Conservation (phyloP, 2,888 invertebrate species). For the Octodonta nipae region DNA sequence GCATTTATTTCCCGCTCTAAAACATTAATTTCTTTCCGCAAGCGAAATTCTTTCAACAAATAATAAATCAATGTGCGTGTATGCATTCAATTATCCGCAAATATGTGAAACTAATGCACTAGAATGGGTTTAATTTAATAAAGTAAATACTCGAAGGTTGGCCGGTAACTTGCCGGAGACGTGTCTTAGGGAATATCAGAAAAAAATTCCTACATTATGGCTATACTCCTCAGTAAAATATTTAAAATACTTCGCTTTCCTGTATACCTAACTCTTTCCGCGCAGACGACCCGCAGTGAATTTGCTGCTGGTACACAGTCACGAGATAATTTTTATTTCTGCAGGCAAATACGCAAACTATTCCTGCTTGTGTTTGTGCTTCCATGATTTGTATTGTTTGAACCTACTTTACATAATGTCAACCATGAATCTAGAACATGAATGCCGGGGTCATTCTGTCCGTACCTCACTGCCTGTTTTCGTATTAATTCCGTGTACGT, state of each 20-base stretch:
- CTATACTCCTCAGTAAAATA: conserved; percentile 13
- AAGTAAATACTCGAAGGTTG: too few species aligned
- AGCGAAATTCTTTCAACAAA: too few species aligned
- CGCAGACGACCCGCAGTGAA: conserved; percentile 20
- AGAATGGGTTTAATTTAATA: too few species aligned
- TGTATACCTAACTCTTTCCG: conserved; percentile 21
- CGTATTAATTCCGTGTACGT: conserved; percentile 7
- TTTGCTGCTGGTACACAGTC: conserved; percentile 21
- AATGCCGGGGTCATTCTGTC: conserved; percentile 9
- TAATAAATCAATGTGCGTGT: too few species aligned
- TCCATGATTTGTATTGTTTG: conserved; percentile 24
- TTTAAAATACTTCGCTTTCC: conserved; percentile 22
- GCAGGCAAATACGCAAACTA: conserved; percentile 23
- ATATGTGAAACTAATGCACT: too few species aligned
- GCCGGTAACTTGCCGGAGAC: too few species aligned
- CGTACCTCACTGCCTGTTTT: conserved; percentile 3
- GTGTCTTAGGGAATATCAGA: too few species aligned
- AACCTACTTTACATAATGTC: conserved; percentile 22
- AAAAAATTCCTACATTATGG: too few species aligned
- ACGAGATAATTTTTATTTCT: conserved; percentile 23
- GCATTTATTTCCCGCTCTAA: too few species aligned
- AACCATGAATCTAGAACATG: conserved; percentile 17
- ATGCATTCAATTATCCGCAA: too few species aligned
- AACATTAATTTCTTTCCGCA: too few species aligned
- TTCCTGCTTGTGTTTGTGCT: conserved; percentile 20